Conservation (phyloP, 1,140 invertebrate genomes). For the Ceratina calcarata region DNA sequence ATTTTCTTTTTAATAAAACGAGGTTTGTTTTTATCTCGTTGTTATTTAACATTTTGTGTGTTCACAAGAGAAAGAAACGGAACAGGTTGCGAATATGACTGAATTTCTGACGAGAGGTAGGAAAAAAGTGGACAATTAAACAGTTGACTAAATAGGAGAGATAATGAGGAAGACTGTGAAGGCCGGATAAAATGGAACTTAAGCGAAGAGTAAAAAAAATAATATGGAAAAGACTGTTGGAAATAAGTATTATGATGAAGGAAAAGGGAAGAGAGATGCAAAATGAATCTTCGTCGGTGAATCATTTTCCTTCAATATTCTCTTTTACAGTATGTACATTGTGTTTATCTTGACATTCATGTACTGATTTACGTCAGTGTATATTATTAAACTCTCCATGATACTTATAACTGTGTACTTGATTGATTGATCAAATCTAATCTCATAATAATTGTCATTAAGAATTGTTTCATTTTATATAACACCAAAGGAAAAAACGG, state of each 20-base stretch:
- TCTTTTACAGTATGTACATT: no score
- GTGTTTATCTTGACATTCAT: no score
- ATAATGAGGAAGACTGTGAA: neutral
- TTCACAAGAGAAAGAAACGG: no score
- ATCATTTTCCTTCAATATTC: constrained; percentile 63
- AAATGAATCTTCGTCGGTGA: constrained; percentile 49
- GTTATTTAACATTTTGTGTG: no score
- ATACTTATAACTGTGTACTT: no score
- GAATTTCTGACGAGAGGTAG: neutral
- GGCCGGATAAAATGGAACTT: neutral
- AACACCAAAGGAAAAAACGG: neutral
- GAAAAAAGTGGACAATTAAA: neutral
- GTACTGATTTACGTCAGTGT: no score
- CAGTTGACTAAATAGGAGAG: neutral
- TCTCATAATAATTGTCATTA: no score
- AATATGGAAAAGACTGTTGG: neutral
- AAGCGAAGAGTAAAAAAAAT: constrained; percentile 36
- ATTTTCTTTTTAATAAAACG: no score
- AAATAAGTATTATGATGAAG: neutral
- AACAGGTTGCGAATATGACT: neutral
- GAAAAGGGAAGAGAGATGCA: neutral
- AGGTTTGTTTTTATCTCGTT: no score
- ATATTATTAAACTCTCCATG: no score
- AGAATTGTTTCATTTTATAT: no score
- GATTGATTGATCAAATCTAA: no score